These are phyloP conservation scores for Ditula angustiorana DNA, from an alignment of 2,888 invertebrate species.

Conservation along the genomic window DNA sequence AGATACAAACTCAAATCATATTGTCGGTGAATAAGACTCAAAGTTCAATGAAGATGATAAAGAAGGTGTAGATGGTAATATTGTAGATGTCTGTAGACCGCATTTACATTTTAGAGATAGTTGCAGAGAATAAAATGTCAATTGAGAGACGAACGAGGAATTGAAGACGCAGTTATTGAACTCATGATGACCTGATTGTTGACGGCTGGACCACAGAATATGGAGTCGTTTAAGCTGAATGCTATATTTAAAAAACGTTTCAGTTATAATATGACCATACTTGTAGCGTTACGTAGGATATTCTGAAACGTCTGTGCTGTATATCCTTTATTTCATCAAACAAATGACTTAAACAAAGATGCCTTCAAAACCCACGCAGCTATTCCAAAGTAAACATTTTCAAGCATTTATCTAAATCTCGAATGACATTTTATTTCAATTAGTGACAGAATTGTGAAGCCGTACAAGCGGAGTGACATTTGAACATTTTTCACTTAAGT, in stretches of 20 bases:
- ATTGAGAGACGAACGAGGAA: slow-evolving; percentile 79
- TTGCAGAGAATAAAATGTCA: slow-evolving; percentile 81
- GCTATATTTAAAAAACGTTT: slow-evolving; percentile 26
- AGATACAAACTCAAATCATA: slow-evolving; percentile 9
- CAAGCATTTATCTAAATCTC: slow-evolving; percentile 65
- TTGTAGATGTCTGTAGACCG: slow-evolving; percentile 77
- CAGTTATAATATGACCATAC: too few relatives aligned
- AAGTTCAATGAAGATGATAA: slow-evolving; percentile 34
- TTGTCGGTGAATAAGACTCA: slow-evolving; percentile 23
- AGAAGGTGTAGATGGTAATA: slow-evolving; percentile 42
- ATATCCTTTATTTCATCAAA: not conserved
- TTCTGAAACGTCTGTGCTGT: too few relatives aligned
- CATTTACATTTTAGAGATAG: slow-evolving; percentile 83
- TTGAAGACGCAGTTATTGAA: slow-evolving; percentile 80
- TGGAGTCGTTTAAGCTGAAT: slow-evolving; percentile 58
- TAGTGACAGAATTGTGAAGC: slow-evolving; percentile 59
- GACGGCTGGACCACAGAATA: slow-evolving; percentile 56
- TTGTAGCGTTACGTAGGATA: too few relatives aligned
- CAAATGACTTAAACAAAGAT: slow-evolving; percentile 24
- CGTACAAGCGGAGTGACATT: slow-evolving; percentile 53
- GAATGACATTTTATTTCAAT: slow-evolving; percentile 71
- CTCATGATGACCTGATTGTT: slow-evolving; percentile 73
- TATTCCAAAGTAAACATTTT: slow-evolving; percentile 35
- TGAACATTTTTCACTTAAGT: slow-evolving; percentile 64
- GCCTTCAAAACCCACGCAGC: slow-evolving; percentile 36